phyloP scores from a whole-genome alignment of 2,797 vertebrate species.

The Uromys caudimaculatus region DNA sequence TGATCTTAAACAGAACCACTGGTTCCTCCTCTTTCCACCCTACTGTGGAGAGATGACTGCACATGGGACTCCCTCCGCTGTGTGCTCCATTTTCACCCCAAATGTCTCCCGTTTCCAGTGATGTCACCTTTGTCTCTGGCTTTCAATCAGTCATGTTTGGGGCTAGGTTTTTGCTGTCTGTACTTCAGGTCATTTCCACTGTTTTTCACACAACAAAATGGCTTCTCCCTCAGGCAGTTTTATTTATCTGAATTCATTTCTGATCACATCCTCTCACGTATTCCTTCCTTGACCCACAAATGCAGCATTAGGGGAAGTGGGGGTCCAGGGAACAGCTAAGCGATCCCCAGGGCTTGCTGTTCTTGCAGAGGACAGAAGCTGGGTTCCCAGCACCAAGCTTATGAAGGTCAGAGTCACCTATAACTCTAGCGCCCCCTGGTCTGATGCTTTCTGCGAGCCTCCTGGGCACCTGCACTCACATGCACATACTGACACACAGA shows the following conservation, averaged over 20 bases:
- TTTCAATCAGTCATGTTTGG: conserved; percentile 53
- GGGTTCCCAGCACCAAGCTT: background rate
- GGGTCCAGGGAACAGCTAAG: background rate
- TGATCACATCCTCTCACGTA: background rate
- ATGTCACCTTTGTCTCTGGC: background rate
- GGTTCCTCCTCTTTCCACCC: background rate
- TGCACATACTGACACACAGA: background rate
- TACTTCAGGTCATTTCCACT: background rate
- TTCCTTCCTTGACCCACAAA: background rate
- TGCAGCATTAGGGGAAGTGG: background rate
- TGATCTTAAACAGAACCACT: background rate
- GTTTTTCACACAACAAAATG: conserved; percentile 23
- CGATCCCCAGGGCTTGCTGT: background rate
- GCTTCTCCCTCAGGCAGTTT: background rate
- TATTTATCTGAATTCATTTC: conserved; percentile 37
- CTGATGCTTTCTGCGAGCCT: background rate
- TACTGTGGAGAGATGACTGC: conserved; percentile 29
- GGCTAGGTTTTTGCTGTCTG: conserved; percentile 44
- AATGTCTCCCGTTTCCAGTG: conserved; percentile 29
- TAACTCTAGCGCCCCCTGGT: background rate
- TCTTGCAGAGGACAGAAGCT: background rate
- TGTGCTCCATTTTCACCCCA: background rate
- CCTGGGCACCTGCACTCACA: background rate
- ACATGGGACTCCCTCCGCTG: background rate
- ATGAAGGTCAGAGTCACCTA: background rate